These are phyloP conservation scores for Scelioninae gen. 2 DNA, from an alignment of 2,888 invertebrate species.

Conservation along the genomic window DNA sequence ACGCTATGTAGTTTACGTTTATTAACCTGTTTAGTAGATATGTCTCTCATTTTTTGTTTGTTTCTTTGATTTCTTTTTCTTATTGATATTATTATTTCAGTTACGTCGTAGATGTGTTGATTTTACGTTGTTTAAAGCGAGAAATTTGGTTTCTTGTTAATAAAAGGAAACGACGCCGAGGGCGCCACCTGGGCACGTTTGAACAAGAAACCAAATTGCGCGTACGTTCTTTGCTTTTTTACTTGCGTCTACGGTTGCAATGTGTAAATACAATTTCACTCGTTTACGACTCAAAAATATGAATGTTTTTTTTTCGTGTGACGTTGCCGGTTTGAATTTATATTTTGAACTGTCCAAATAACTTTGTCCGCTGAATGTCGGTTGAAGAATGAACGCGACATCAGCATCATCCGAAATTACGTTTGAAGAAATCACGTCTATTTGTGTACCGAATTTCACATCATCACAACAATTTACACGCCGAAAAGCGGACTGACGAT, in stretches of 20 bases:
- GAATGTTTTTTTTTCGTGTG: no score
- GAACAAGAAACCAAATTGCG: background rate
- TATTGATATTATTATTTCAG: constrained; percentile 1
- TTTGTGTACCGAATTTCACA: no score
- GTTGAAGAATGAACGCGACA: no score
- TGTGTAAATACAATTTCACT: background rate
- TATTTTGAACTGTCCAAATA: no score
- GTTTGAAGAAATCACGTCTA: no score
- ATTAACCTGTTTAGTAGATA: constrained; percentile 22
- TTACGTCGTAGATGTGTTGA: background rate
- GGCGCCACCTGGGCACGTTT: background rate
- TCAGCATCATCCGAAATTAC: no score
- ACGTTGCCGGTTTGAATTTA: no score
- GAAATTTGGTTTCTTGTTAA: background rate
- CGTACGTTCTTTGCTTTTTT: constrained; percentile 6
- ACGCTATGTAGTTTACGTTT: constrained; percentile 40
- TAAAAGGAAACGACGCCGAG: background rate
- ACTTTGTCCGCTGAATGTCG: no score
- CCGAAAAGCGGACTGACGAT: background rate
- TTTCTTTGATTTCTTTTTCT: constrained; percentile 5
- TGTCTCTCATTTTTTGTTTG: no score
- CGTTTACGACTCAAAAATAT: no score
- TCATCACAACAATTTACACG: no score
- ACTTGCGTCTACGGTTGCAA: background rate
- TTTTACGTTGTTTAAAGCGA: background rate